Conservation (phyloP, 2,797 vertebrate genomes). For the Melanotaenia boesemani region DNA sequence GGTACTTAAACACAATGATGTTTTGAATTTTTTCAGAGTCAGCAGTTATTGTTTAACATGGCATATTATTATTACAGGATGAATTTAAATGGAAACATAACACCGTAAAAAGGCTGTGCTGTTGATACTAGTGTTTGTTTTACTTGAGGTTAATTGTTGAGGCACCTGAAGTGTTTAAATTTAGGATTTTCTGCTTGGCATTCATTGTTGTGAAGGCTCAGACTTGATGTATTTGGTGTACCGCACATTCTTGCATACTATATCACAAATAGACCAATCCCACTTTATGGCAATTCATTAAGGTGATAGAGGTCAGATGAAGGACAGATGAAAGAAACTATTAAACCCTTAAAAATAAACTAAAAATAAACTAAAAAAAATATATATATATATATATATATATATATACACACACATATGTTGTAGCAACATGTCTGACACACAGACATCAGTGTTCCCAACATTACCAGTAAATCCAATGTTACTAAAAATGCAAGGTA, state of each 20-base stretch:
- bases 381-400: too few relatives aligned
- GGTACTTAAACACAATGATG: not conserved
- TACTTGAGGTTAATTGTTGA: not conserved
- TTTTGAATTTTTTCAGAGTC: constrained; percentile 5
- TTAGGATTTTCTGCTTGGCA: too few relatives aligned
- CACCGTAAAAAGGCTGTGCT: not conserved
- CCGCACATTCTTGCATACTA: too few relatives aligned
- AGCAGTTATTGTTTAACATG: not conserved
- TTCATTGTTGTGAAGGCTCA: too few relatives aligned
- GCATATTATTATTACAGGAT: not conserved
- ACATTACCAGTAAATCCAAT: not conserved
- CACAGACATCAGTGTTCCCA: not conserved
- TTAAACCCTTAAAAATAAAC: not conserved
- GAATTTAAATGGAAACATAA: not conserved
- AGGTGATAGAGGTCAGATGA: not conserved
- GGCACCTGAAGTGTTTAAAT: not conserved
- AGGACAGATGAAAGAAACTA: not conserved
- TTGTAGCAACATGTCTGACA: not conserved
- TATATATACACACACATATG: too few relatives aligned
- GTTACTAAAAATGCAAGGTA: not conserved
- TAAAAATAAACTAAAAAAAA: too few relatives aligned
- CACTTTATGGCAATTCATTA: not conserved
- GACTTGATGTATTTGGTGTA: too few relatives aligned
- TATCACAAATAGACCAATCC: too few relatives aligned
- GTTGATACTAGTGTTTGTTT: not conserved